Conservation (phyloP, 2,113 vertebrate genomes). For the Erythrolamprus reginae region DNA sequence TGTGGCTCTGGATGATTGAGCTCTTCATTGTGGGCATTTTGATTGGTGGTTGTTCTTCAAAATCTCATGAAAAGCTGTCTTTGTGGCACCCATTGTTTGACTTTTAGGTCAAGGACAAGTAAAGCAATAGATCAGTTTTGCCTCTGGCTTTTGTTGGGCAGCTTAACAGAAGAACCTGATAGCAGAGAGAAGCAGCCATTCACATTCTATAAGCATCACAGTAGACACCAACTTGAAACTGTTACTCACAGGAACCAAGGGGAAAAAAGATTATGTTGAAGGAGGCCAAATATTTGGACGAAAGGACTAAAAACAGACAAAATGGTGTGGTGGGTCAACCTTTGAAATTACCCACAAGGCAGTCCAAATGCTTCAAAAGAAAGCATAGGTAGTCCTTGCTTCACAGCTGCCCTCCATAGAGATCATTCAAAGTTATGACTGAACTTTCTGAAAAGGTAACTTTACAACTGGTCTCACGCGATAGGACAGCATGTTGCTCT, state of each 20-base stretch:
- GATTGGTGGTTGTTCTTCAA: background rate
- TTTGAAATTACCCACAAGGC: background rate
- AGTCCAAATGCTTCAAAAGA: background rate
- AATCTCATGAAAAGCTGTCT: background rate
- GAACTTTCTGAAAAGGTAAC: background rate
- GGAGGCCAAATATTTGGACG: background rate
- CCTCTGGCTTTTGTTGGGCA: background rate
- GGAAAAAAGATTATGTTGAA: background rate
- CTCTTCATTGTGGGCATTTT: background rate
- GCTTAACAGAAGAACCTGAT: background rate
- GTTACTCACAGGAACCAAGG: background rate
- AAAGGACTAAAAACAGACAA: background rate
- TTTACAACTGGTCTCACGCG: background rate
- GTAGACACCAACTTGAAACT: background rate
- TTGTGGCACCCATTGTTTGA: background rate
- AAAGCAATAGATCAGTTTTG: background rate
- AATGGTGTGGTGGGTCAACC: background rate
- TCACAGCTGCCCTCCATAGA: background rate
- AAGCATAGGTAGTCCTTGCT: background rate
- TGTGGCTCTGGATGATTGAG: background rate
- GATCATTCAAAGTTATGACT: background rate
- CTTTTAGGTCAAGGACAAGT: background rate
- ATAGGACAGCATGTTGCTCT: background rate
- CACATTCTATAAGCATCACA: background rate
- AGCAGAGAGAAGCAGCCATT: background rate